Conservation (phyloP, 2,113 vertebrate genomes). For the Clarias gariepinus region DNA sequence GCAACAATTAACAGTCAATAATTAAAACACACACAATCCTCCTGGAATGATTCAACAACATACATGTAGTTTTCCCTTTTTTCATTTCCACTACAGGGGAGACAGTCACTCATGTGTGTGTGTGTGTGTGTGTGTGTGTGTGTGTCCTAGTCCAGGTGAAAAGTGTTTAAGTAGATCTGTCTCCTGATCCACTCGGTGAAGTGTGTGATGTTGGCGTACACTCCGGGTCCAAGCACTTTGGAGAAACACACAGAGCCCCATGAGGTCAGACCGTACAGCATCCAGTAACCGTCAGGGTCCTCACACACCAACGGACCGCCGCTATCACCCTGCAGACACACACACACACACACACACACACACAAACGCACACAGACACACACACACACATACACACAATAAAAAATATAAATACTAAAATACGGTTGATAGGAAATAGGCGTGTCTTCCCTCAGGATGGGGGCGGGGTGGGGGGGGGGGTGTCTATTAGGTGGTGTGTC, state of each 20-base stretch:
- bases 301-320: slow-evolving; percentile 84
- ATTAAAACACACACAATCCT: background rate
- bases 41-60: slow-evolving; percentile 16
- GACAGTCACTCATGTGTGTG: slow-evolving; percentile 2
- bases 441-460: background rate
- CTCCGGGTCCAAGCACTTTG: slow-evolving; percentile 83
- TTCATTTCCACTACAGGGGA: background rate
- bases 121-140: slow-evolving; percentile 32
- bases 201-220: slow-evolving; percentile 81
- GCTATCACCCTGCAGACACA: slow-evolving; percentile 75
- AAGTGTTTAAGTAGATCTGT: slow-evolving; percentile 51
- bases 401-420: background rate
- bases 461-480: background rate
- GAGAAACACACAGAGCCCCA: slow-evolving; percentile 88
- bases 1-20: slow-evolving; percentile 32
- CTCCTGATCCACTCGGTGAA: slow-evolving; percentile 50
- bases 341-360: slow-evolving; percentile 25
- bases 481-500: background rate
- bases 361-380: slow-evolving; percentile 18
- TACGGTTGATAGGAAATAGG: background rate
- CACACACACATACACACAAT: slow-evolving; percentile 15
- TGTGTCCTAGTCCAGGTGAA: slow-evolving; percentile 42
- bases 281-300: slow-evolving; percentile 77
- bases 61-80: background rate
- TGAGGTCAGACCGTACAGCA: slow-evolving; percentile 84